Evolutionary conservation across 2,797 vertebrate genomes (phyloP).

Genomic region (Thripadectes ignobilis): DNA sequence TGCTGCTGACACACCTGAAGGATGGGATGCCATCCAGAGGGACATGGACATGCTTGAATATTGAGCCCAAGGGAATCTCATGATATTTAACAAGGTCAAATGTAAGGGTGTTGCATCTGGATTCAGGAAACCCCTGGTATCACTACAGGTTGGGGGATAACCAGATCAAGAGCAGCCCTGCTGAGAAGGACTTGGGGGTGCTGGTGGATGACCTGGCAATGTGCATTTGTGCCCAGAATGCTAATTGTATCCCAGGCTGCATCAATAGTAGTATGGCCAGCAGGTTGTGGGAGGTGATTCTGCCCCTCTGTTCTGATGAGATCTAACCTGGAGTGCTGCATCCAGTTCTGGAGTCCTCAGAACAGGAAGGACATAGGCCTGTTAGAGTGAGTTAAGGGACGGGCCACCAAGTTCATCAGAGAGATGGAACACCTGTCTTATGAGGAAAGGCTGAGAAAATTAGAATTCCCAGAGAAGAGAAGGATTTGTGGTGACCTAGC

Average conservation of each 20-base stretch:
- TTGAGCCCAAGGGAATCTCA: background rate
- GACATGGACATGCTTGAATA: background rate
- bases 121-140: rapidly evolving
- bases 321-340: background rate
- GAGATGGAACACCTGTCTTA: too few relatives aligned
- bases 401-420: background rate
- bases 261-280: background rate
- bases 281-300: rapidly evolving
- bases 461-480: background rate
- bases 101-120: background rate
- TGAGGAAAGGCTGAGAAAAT: background rate
- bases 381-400: background rate
- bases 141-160: background rate
- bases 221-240: background rate
- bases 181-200: background rate
- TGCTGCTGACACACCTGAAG: background rate
- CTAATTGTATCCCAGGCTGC: background rate
- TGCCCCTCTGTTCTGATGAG: background rate
- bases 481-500: background rate
- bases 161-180: rapidly evolving
- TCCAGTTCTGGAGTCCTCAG: background rate
- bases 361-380: background rate
- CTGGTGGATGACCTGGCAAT: background rate
- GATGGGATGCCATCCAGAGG: background rate
- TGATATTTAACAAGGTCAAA: background rate